Conservation (phyloP, 2,888 invertebrate genomes). For the Dorcus hopei region DNA sequence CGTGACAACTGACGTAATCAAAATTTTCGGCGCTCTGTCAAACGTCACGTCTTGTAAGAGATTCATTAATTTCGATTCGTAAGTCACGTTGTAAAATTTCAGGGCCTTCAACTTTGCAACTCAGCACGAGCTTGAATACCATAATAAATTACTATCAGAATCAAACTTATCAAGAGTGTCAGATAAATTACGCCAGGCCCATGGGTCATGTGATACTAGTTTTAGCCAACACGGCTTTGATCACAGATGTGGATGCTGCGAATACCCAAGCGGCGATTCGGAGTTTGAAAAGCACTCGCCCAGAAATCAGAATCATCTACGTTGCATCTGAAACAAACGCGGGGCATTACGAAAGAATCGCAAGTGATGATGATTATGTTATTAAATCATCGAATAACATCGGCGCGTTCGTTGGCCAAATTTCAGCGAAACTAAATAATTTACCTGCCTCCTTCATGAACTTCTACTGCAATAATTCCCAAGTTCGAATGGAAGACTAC, state of each 20-base stretch:
- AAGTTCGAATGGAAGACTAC: constrained; percentile 58
- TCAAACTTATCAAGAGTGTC: constrained; percentile 47
- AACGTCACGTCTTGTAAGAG: constrained; percentile 14
- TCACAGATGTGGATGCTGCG: constrained; percentile 50
- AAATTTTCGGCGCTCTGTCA: constrained; percentile 35
- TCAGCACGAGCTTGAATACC: constrained; percentile 52
- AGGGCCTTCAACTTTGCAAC: constrained; percentile 57
- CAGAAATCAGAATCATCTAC: constrained; percentile 57
- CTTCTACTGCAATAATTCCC: constrained; percentile 37
- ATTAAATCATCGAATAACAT: constrained; percentile 37
- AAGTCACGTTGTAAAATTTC: constrained; percentile 25
- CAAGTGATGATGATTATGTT: constrained; percentile 53
- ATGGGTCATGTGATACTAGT: constrained; percentile 55
- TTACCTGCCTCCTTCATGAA: constrained; percentile 41
- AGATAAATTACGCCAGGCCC: constrained; percentile 41
- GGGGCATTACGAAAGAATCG: constrained; percentile 50
- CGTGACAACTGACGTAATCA: constrained; percentile 56
- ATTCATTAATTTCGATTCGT: neutral
- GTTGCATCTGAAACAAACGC: constrained; percentile 47
- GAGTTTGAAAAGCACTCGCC: constrained; percentile 50
- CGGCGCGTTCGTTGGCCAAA: constrained; percentile 31
- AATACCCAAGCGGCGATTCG: constrained; percentile 48
- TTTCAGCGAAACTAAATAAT: constrained; percentile 35
- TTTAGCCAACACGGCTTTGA: constrained; percentile 52
- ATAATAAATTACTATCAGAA: constrained; percentile 52